These are phyloP conservation scores for Mionectes olivaceus DNA, from an alignment of 2,797 vertebrate genomes.

Conservation along the genomic window DNA sequence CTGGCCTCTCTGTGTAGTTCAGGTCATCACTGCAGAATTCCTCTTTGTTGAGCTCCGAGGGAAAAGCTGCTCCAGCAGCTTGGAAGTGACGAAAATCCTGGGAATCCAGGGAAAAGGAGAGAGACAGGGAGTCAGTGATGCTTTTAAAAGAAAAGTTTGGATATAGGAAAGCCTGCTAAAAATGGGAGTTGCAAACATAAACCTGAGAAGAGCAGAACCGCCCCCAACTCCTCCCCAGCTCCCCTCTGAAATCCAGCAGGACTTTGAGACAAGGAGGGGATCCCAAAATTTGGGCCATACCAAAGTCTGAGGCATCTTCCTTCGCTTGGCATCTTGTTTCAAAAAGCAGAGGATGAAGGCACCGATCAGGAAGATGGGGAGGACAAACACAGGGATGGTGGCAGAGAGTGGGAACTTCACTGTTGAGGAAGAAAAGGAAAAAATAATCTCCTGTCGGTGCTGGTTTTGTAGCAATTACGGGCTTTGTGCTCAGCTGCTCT, in stretches of 20 bases:
- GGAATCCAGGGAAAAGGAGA: not conserved
- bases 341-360: not conserved
- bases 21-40: not conserved
- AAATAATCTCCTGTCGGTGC: not conserved
- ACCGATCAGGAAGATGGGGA: not conserved
- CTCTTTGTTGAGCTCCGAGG: not conserved
- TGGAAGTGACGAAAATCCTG: slow-evolving; percentile 8
- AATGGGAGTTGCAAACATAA: not conserved
- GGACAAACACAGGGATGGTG: not conserved
- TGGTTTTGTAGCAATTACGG: not conserved
- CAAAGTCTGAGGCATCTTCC: slow-evolving; percentile 30
- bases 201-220: not conserved
- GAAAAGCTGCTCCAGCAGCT: not conserved
- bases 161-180: not conserved
- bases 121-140: not conserved
- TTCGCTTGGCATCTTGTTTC: not conserved
- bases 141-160: not conserved
- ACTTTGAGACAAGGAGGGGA: not conserved
- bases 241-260: not conserved
- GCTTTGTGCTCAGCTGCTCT: not conserved
- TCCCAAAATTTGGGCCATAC: not conserved
- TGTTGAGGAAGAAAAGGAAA: not conserved
- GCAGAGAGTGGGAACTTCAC: not conserved
- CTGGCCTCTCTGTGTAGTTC: not conserved
- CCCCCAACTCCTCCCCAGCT: not conserved